Evolutionary conservation across 1,140 invertebrate species (phyloP), one percentile per base, ranked within the genome.

Genomic region (Myzus persicae): DNA sequence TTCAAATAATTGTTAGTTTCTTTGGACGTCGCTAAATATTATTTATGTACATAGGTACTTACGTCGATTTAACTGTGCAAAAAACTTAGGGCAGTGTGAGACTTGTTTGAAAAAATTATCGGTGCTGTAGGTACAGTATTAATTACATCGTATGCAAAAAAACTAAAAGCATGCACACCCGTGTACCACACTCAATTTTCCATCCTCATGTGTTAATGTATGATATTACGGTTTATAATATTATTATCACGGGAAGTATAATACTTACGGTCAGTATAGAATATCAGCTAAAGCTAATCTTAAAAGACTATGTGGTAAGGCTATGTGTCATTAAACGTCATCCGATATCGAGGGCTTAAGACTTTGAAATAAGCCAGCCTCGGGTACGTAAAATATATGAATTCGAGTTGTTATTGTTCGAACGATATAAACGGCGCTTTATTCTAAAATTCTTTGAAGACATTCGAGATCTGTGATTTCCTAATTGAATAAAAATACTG

Each of bases 151-250:
- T n/a, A 67, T 18, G 59, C 2, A 31, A 76, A 76, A 76, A 31
- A 76, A 76, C n/a, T 76, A 36, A n/a, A 76, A n/a, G n/a, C n/a
- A 76, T 76, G n/a, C 59, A 76, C 59, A 76, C 31, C n/a, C 31
- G 59, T 76, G 59, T 76, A 76, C 59, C 14, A 76, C 31, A 76
- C 59, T 76, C n/a, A n/a, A 76, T 76, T 76, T 76, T 76, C 14
- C n/a, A 76, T 76, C n/a, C 31, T 76, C 31, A 14, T 76, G n/a
- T 76, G 59, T 76, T 76, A 76, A n/a, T 76, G 31, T 76, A 76
- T 76, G 59, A 76, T 76, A 76, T 76, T 76, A n/a, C 59, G 36
- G 59, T n/a, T n/a, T 76, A 76, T 76, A 76, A 76, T 76, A 76
- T 76, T 67, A 67, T 67, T n/a, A 76, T 76, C 59, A n/a, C 4